phyloP scores from a whole-genome alignment of 2,797 vertebrate species.

The Rhinella marina region DNA sequence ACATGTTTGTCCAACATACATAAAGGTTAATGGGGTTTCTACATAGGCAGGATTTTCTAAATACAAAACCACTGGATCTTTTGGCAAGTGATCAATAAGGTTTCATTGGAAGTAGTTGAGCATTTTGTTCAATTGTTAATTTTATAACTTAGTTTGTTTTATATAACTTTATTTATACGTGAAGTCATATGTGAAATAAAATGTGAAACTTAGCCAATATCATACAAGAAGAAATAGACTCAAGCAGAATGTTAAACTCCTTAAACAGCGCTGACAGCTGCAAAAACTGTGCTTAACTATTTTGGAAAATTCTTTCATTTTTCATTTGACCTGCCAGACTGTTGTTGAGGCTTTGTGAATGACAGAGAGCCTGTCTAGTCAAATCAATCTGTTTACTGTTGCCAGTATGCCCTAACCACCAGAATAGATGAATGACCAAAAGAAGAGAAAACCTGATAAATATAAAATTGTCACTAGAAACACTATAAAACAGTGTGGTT shows the following conservation, averaged over 20 bases:
- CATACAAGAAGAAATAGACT: conserved; percentile 1
- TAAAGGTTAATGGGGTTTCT: neutral
- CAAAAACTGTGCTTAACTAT: conserved; percentile 30
- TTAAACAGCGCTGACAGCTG: conserved; percentile 13
- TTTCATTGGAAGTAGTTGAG: neutral
- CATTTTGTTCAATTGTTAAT: neutral
- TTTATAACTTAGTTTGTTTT: neutral
- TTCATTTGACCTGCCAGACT: conserved; percentile 25
- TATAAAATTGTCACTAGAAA: conserved; percentile 31
- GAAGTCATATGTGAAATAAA: neutral
- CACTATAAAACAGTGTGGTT: neutral
- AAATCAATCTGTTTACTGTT: conserved; percentile 41
- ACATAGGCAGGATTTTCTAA: neutral
- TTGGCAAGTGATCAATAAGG: neutral
- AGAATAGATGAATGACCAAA: conserved; percentile 40
- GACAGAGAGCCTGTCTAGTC: conserved; percentile 22
- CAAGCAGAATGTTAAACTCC: conserved; percentile 12
- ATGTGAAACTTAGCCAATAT: neutral
- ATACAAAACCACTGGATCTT: too few species aligned
- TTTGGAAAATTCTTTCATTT: conserved; percentile 25
- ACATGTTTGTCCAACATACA: neutral
- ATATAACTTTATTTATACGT: neutral
- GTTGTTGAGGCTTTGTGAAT: conserved; percentile 36
- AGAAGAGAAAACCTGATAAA: conserved; percentile 37
- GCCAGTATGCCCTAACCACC: conserved; percentile 24